Base-by-base conservation (phyloP, 2,797 vertebrate species). In the Leuciscus waleckii region DNA sequence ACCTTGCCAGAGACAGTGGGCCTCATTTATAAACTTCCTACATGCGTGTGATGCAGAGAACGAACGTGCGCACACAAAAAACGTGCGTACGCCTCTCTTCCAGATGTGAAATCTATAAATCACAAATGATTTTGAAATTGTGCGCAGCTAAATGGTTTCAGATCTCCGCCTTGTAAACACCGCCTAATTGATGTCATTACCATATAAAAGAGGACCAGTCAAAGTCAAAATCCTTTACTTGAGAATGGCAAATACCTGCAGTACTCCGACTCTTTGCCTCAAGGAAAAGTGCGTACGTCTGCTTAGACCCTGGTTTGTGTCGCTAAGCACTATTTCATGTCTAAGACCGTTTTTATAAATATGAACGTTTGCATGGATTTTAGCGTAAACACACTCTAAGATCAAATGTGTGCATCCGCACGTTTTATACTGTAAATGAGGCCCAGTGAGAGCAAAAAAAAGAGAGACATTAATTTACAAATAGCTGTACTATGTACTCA, bases 1-100 rank as follows among this genome's bases (percentile, higher is more conserved):
- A 88, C 87, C 87, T 89, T 86, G 70, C 54, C 32, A 84, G 11
- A 78, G 75, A 37, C 19, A 2, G 43, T 65, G 63, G 63, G 29
- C 29, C 29, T 65, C 29, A 65, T 32, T 32, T 32, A 65, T 65
- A 65, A 32, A 32, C 14, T 8, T 17, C 29, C 63, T 65, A 17
- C 14, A 32, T 32, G 29, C 2, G 7, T 32, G 7, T 17, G 63
- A 65, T 17, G 17, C 29, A 65, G 63, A 32, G 7, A 32, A 65
- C 16, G 14, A 65, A 65, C 16, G 7, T 65, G 32, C 2, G 1
- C 58, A 16, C n/a, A 29, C 13, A 63, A 4, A 56, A 58, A 58
- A 46, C 5, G 2, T 26, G n/a, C 4, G 1, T 56, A 56, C 13
- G 14, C 14, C 10, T 61, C 14, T 17, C 26, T 65, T 17, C 56